Conservation (phyloP, 1,140 invertebrate genomes). For the Drosophila ercepeae region DNA sequence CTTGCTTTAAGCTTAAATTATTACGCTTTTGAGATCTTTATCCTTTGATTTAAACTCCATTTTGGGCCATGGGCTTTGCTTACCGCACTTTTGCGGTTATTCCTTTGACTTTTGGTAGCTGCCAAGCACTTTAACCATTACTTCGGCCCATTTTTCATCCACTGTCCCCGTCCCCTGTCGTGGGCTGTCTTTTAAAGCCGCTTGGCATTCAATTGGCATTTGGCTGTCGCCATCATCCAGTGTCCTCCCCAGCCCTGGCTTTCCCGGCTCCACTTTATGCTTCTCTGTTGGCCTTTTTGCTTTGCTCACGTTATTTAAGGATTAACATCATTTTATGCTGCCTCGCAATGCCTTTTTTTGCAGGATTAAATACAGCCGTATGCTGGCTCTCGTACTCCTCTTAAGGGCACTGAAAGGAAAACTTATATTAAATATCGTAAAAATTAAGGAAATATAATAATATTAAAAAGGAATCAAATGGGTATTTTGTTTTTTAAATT, state of each 20-base stretch:
- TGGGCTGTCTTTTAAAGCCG: conserved; percentile 63
- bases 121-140: conserved; percentile 17
- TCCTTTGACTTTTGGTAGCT: conserved; percentile 29
- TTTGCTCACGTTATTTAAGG: conserved; percentile 73
- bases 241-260: neutral
- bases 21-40: conserved; percentile 7
- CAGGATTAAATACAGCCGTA: conserved; percentile 76
- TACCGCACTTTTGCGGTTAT: conserved; percentile 1
- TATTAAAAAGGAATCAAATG: too few relatives aligned
- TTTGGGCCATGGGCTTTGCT: conserved; percentile 20
- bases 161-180: conserved; percentile 9
- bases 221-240: conserved; percentile 71
- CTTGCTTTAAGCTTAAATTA: neutral
- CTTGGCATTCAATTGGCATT: conserved; percentile 80
- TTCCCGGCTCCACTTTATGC: neutral
- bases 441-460: neutral
- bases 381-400: conserved; percentile 23
- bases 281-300: conserved; percentile 16
- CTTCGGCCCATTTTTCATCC: conserved; percentile 27
- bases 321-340: conserved; percentile 80
- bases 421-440: neutral
- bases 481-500: too few relatives aligned
- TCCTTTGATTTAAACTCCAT: conserved; percentile 35
- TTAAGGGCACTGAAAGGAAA: conserved; percentile 9
- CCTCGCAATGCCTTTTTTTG: conserved; percentile 78